Percentiles rank a stretch among this genome's conserved stretches.
phyloP scores from a whole-genome alignment of 1,140 invertebrate species.

The Brachionus rubens region DNA sequence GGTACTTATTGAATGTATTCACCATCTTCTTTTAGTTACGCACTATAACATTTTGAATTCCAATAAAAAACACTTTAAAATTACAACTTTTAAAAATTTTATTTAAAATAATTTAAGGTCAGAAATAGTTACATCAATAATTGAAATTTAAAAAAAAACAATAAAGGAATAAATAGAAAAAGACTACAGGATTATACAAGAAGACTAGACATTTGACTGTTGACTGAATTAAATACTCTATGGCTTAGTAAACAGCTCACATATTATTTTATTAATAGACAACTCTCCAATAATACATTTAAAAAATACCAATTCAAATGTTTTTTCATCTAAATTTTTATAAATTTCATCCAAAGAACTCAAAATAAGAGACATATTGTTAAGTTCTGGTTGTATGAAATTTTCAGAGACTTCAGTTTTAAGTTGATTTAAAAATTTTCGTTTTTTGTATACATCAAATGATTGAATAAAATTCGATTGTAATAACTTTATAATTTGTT shows the following conservation, averaged over 20 bases:
- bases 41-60: no score
- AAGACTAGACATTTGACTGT: background rate
- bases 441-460: background rate
- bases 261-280: conserved; percentile 25
- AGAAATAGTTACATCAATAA: background rate
- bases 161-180: background rate
- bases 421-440: background rate
- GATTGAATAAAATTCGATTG: background rate
- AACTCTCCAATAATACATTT: background rate
- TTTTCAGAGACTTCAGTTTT: background rate
- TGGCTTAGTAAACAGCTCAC: conserved; percentile 26
- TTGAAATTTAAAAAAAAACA: background rate
- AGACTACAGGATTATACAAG: background rate
- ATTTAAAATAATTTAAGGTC: background rate
- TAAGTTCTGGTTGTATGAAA: background rate
- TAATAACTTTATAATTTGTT: background rate
- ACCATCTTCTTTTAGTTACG: no score
- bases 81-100: background rate
- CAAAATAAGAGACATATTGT: background rate
- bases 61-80: no score
- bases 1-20: no score
- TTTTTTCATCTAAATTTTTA: conserved; percentile 15
- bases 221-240: background rate
- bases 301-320: conserved; percentile 24
- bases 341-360: background rate